A percentile compares a stretch with the other conserved stretches of the same genome.
Conservation (phyloP, 2,113 vertebrate genomes). For the Carassius auratus region DNA sequence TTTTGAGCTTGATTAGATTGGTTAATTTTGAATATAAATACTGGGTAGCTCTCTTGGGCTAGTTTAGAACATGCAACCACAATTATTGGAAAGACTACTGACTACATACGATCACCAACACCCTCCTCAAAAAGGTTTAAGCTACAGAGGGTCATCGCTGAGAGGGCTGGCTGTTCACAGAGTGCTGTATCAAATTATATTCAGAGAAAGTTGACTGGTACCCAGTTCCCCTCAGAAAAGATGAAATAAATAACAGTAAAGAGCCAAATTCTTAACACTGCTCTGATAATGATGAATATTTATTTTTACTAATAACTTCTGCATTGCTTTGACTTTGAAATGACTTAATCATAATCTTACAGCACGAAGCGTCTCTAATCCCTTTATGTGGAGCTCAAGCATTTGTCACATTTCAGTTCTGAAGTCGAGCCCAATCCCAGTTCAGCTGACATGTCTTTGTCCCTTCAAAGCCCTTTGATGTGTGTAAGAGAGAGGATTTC, state of each 20-base stretch:
- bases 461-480: slow-evolving; percentile 21
- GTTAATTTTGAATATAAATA: too few relatives aligned
- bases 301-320: slow-evolving; percentile 20
- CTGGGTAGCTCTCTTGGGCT: too few relatives aligned
- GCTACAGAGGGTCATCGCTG: too few relatives aligned
- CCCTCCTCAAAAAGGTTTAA: too few relatives aligned
- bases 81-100: too few relatives aligned
- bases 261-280: background rate
- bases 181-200: too few relatives aligned
- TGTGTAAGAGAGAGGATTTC: background rate
- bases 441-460: background rate
- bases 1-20: too few relatives aligned
- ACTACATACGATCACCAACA: too few relatives aligned
- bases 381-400: slow-evolving; percentile 30
- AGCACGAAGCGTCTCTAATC: slow-evolving; percentile 39
- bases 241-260: background rate
- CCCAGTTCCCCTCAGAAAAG: background rate
- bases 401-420: background rate
- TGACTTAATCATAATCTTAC: slow-evolving; percentile 27
- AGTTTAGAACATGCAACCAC: too few relatives aligned
- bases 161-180: too few relatives aligned
- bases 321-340: slow-evolving; percentile 37
- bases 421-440: background rate
- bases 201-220: too few relatives aligned
- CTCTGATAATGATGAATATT: background rate